A percentile compares a stretch with the other conserved stretches of the same genome.
phyloP scores from a whole-genome alignment of 1,140 invertebrate genomes.

The Mamestra configurata region DNA sequence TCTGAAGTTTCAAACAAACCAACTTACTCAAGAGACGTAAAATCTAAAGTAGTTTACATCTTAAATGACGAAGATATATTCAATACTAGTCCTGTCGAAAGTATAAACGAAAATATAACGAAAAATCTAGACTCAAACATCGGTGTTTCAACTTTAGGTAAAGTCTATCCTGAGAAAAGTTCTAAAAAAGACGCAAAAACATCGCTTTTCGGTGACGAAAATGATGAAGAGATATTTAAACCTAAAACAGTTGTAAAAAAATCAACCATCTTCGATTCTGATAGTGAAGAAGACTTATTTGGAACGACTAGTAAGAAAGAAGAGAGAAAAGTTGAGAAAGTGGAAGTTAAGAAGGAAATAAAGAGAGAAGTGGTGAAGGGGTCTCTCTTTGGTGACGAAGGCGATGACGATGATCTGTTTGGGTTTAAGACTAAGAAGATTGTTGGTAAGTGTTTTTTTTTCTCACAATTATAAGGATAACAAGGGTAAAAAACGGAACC shows the following conservation, averaged over 20 bases:
- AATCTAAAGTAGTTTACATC: slow-evolving; percentile 80
- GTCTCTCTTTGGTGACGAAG: slow-evolving; percentile 75
- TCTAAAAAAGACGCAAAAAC: slow-evolving; percentile 29
- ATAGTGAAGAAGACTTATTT: slow-evolving; percentile 70
- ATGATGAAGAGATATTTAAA: slow-evolving; percentile 68
- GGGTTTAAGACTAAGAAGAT: slow-evolving; percentile 59
- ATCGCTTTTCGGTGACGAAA: slow-evolving; percentile 50
- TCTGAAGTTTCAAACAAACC: slow-evolving; percentile 18
- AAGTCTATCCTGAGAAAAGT: slow-evolving; percentile 20
- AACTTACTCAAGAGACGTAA: slow-evolving; percentile 55
- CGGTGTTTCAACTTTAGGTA: slow-evolving; percentile 37
- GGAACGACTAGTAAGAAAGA: slow-evolving; percentile 51
- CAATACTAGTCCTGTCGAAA: slow-evolving; percentile 56
- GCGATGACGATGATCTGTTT: slow-evolving; percentile 76
- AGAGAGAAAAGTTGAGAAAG: slow-evolving; percentile 49
- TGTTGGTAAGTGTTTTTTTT: slow-evolving; percentile 47
- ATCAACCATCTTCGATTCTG: slow-evolving; percentile 63
- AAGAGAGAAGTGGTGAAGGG: slow-evolving; percentile 60
- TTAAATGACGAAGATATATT: slow-evolving; percentile 84
- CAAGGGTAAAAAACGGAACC: no score
- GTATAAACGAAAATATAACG: not conserved
- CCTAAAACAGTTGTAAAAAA: slow-evolving; percentile 47
- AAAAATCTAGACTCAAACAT: slow-evolving; percentile 5
- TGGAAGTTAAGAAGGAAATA: slow-evolving; percentile 1
- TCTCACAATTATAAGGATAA: no score